These are phyloP conservation scores for Galemys pyrenaicus DNA, from an alignment of 2,113 vertebrate species.

Conservation along the genomic window DNA sequence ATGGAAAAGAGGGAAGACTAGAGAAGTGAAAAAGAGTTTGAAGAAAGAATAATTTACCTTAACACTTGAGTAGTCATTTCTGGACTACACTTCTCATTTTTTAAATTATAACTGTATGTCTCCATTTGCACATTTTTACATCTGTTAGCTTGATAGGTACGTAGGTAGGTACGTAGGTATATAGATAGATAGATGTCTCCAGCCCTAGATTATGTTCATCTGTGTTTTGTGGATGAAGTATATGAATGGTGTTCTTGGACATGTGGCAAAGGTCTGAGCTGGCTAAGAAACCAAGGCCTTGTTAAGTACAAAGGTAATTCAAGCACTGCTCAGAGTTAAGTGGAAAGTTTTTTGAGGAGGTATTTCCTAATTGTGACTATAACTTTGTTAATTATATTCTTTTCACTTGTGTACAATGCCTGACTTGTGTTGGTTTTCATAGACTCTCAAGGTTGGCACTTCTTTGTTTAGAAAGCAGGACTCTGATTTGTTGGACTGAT, in stretches of 20 bases:
- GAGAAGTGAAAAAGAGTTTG: background rate
- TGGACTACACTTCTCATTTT: background rate
- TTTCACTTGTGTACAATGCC: slow-evolving; percentile 50
- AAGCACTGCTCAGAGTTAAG: background rate
- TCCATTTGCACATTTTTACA: background rate
- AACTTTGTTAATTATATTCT: slow-evolving; percentile 56
- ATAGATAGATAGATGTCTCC: too few species aligned
- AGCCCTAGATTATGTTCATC: background rate
- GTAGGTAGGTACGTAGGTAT: too few species aligned
- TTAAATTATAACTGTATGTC: background rate
- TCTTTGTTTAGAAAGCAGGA: slow-evolving; percentile 55
- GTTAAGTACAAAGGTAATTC: slow-evolving; percentile 44
- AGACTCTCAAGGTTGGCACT: slow-evolving; percentile 40
- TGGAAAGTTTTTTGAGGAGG: slow-evolving; percentile 54
- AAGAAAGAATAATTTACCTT: background rate
- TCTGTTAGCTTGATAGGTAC: background rate
- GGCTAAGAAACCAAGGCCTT: background rate
- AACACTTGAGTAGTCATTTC: background rate
- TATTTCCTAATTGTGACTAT: slow-evolving; percentile 63
- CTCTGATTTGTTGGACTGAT: slow-evolving; percentile 24
- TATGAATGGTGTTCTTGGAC: background rate
- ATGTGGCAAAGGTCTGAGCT: background rate
- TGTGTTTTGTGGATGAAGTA: background rate
- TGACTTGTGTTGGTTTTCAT: slow-evolving; percentile 49
- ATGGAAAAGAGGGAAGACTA: background rate